Base-by-base conservation (phyloP, 2,113 vertebrate species). In the Taxidea taxus region DNA sequence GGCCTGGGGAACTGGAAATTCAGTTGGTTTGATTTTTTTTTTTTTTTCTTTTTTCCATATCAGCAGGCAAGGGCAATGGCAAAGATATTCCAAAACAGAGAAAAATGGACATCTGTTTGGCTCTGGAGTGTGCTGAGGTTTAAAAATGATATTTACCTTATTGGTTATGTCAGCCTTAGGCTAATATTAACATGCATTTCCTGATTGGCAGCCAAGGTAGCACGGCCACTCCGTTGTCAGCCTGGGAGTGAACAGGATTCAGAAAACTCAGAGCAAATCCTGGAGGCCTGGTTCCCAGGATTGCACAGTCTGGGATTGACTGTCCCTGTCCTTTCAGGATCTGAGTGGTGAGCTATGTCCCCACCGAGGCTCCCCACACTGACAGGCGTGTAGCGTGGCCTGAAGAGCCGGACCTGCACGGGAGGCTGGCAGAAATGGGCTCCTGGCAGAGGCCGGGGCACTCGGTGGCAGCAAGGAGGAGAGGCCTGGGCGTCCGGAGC, bases 101-200 rank as follows among this genome's bases (percentile, higher is more conserved):
- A 94, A 56, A 31, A 82, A 68, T 62, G 15, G 7, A 70, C 64
- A 16, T 91, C 51, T 78, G 15, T 75, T 95, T 95, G 75, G 51
- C 81, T 72, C 66, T 77, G 80, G 51, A 92, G 87, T 44, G 4
- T 62, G 37, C 95, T 82, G 68, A 82, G 49, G 34, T 62, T 97
- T 94, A 93, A 84, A 84, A 56, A 56, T 64, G 85, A 39, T 95
- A 97, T 96, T 97, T 97, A 89, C 94, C 90, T 94, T 83, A 58
- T 90, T 96, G 83, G 91, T 97, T 94, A 44, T 87, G 66, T 78
- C 90, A 90, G 74, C 87, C 84, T 70, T 94, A 20, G 70, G 85
- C 97, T 95, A 95, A 94, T 54, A 83, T 60, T 92, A 82, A 78
- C 91, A 51, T 3, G 68, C 39, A 60, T 49, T 89, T 97, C 74